Evolutionary conservation across 2,113 vertebrate species (phyloP).

Genomic region (Callospermophilus lateralis): DNA sequence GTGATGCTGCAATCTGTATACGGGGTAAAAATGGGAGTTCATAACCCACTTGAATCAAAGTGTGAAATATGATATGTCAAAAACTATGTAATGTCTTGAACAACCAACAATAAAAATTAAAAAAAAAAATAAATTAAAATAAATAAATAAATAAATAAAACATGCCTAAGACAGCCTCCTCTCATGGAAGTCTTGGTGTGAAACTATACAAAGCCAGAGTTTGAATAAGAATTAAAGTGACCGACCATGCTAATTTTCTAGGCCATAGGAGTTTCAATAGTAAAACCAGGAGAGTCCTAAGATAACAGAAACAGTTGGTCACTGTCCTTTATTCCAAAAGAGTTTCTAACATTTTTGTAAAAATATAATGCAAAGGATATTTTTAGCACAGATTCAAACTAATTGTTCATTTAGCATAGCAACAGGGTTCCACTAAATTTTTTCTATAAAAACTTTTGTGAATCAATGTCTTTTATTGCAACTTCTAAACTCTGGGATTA

Average conservation of each 20-base stretch:
- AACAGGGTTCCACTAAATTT: background rate
- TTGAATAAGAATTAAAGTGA: background rate
- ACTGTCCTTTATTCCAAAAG: background rate
- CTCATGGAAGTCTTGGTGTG: background rate
- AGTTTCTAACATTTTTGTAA: background rate
- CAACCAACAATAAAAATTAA: too few relatives aligned
- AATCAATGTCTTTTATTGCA: background rate
- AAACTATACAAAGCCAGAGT: background rate
- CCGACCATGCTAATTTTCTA: background rate
- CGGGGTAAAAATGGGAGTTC: too few relatives aligned
- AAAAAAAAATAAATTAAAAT: too few relatives aligned
- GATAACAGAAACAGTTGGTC: background rate
- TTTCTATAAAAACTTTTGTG: background rate
- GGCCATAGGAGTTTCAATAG: background rate
- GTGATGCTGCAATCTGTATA: too few relatives aligned
- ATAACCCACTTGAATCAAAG: too few relatives aligned
- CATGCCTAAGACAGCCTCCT: background rate
- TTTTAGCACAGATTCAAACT: background rate
- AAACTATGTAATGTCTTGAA: too few relatives aligned
- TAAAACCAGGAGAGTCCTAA: background rate
- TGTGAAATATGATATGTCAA: too few relatives aligned
- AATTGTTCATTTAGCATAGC: background rate
- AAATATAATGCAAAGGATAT: background rate
- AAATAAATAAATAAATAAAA: too few relatives aligned
- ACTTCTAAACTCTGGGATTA: background rate